phyloP scores from a whole-genome alignment of 2,888 invertebrate genomes.

The Aporophyla nigra region DNA sequence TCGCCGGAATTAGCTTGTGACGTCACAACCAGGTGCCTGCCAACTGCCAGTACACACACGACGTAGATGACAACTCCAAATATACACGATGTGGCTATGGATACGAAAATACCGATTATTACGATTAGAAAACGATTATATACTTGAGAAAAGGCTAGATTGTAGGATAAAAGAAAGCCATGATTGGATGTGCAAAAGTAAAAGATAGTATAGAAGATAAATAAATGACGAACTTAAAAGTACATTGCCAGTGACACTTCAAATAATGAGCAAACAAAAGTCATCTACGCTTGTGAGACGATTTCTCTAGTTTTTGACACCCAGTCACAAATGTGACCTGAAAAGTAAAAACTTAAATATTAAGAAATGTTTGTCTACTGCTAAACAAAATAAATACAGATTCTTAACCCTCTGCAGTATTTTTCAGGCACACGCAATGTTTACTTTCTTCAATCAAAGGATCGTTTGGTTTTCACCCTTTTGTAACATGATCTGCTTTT shows the following conservation, averaged over 20 bases:
- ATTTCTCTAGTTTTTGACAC: neutral
- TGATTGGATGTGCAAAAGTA: neutral
- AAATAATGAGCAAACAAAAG: no score
- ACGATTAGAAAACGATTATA: constrained; percentile 18
- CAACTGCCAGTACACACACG: constrained; percentile 74
- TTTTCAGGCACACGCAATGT: constrained; percentile 16
- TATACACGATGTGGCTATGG: constrained; percentile 48
- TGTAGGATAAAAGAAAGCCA: neutral
- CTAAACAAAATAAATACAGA: neutral
- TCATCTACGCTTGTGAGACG: no score
- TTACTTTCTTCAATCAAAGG: neutral
- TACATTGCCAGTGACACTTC: neutral
- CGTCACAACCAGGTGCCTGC: constrained; percentile 81
- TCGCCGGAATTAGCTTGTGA: constrained; percentile 84
- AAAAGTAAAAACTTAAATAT: constrained; percentile 1
- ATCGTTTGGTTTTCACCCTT: neutral
- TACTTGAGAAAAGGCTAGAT: neutral
- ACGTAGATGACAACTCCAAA: constrained; percentile 72
- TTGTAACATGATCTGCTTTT: neutral
- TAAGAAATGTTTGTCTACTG: neutral
- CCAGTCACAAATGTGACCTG: neutral
- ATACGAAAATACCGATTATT: constrained; percentile 28
- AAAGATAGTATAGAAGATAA: neutral
- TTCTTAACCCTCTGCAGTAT: no score
- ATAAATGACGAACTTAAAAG: no score